phyloP scores from a whole-genome alignment of 2,113 vertebrate species.

The Caloenas nicobarica region DNA sequence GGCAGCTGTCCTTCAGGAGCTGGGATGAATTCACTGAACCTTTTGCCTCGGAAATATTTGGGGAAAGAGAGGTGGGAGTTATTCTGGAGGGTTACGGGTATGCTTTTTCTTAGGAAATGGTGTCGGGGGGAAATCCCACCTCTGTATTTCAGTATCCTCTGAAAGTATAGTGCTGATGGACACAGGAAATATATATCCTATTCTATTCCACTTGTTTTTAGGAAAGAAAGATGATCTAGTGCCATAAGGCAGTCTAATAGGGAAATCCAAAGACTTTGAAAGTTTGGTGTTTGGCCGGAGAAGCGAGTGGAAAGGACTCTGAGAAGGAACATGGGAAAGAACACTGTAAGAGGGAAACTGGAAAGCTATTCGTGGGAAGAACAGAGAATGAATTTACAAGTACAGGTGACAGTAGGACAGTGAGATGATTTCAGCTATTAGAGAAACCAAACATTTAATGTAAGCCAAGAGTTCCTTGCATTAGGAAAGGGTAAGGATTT shows the following conservation, averaged over 20 bases:
- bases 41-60: accelerated
- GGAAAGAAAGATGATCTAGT: not conserved
- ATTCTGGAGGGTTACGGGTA: not conserved
- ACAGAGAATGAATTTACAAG: not conserved
- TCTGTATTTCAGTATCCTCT: not conserved
- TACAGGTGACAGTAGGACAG: not conserved
- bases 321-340: not conserved
- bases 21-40: not conserved
- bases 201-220: not conserved
- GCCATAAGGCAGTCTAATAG: accelerated
- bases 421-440: not conserved
- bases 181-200: not conserved
- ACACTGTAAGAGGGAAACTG: accelerated
- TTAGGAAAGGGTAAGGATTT: not conserved
- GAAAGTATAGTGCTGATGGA: not conserved
- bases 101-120: not conserved
- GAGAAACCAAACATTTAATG: not conserved
- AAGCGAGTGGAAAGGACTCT: not conserved
- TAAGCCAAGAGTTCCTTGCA: not conserved
- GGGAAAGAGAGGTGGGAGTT: not conserved
- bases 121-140: accelerated
- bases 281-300: not conserved
- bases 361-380: not conserved
- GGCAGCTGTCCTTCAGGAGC: accelerated
- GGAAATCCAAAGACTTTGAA: not conserved